Evolutionary conservation across 2,113 vertebrate genomes (phyloP).

Genomic region (Stomatorhinus ivindoensis): DNA sequence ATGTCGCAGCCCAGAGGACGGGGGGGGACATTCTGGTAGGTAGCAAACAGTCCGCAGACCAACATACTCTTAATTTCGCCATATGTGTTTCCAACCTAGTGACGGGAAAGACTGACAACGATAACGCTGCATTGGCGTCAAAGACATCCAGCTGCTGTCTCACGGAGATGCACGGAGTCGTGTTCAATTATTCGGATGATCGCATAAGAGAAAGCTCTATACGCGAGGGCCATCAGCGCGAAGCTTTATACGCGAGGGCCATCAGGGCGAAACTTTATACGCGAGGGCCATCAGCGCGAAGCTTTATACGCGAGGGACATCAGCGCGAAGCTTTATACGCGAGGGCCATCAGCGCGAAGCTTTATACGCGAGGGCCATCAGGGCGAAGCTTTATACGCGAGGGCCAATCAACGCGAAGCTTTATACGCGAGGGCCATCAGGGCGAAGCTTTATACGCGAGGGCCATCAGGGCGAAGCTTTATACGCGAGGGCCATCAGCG

Average conservation of each 20-base stretch:
- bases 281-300: not conserved
- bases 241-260: no score
- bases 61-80: not conserved
- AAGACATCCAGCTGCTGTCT: not conserved
- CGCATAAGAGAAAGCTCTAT: not conserved
- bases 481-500: no score
- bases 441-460: no score
- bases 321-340: not conserved
- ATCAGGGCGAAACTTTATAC: no score
- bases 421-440: no score
- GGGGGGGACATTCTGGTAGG: not conserved
- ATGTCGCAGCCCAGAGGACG: not conserved
- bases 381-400: no score
- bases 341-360: not conserved
- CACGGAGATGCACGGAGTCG: not conserved
- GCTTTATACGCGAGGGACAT: not conserved
- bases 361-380: no score
- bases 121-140: not conserved
- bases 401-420: not conserved
- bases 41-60: not conserved
- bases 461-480: no score
- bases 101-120: not conserved
- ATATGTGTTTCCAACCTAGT: not conserved
- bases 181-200: not conserved
- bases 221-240: not conserved